Conservation (phyloP, 2,888 invertebrate species). For the Dysmachus trigonus region DNA sequence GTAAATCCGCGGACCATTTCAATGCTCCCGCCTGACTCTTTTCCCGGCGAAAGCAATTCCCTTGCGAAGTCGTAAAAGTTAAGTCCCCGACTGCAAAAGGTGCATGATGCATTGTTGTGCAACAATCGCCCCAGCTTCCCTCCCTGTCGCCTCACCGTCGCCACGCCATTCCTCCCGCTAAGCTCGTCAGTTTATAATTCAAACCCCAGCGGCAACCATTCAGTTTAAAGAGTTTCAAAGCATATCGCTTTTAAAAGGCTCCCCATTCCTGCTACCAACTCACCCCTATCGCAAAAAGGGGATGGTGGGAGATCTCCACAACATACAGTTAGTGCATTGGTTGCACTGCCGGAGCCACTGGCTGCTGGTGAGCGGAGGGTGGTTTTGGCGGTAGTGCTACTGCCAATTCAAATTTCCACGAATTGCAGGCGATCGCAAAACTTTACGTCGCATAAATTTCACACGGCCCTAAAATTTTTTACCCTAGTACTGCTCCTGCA, state of each 20-base stretch:
- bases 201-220: background rate
- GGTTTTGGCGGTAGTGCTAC: background rate
- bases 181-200: background rate
- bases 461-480: background rate
- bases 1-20: background rate
- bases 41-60: background rate
- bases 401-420: background rate
- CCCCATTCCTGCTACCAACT: background rate
- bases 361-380: background rate
- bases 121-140: background rate
- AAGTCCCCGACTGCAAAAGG: slow-evolving; percentile 7
- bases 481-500: background rate
- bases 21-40: background rate
- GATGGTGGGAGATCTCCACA: background rate
- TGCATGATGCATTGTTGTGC: slow-evolving; percentile 28
- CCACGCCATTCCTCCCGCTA: background rate
- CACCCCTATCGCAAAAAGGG: background rate
- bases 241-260: background rate
- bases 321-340: background rate
- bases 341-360: background rate
- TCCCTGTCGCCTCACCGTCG: too few relatives aligned
- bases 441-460: background rate
- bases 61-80: background rate
- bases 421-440: background rate
- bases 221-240: background rate